A percentile compares a stretch with the other conserved stretches of the same genome.
Conservation (phyloP, 2,797 vertebrate species). For the Podarcis lilfordi region DNA sequence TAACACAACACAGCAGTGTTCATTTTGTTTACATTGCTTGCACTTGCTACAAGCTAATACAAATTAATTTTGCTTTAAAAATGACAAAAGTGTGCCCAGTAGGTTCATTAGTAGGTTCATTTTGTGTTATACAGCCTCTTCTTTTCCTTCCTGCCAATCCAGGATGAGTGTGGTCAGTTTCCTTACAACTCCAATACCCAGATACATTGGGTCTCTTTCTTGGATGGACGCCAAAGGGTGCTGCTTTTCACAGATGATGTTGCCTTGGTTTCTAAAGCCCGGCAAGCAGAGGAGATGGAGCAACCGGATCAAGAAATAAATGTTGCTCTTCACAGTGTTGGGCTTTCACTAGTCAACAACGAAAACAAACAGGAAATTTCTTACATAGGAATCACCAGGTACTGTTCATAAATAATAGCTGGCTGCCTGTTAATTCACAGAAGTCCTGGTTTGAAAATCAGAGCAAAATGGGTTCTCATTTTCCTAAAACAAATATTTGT, state of each 20-base stretch:
- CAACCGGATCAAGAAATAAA: conserved; percentile 91
- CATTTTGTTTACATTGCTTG: neutral
- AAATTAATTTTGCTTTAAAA: neutral
- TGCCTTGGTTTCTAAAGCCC: conserved; percentile 89
- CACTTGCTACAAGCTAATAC: neutral
- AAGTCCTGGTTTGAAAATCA: neutral
- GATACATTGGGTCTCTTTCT: conserved; percentile 95
- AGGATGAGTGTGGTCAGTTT: conserved; percentile 94
- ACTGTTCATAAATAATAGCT: conserved; percentile 23
- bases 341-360: conserved; percentile 93
- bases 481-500: neutral
- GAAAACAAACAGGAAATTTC: conserved; percentile 89
- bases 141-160: neutral
- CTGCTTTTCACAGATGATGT: conserved; percentile 95
- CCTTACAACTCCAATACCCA: conserved; percentile 84
- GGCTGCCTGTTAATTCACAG: neutral
- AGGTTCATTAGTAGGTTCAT: neutral
- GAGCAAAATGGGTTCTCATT: no score
- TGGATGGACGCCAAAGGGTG: conserved; percentile 93
- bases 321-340: conserved; percentile 91
- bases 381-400: conserved; percentile 95
- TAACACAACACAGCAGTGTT: neutral
- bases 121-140: rapidly evolving
- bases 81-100: neutral
- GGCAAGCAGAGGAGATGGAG: conserved; percentile 93